Evolutionary conservation across 2,113 vertebrate species (phyloP).

Genomic region (Peromyscus californicus): DNA sequence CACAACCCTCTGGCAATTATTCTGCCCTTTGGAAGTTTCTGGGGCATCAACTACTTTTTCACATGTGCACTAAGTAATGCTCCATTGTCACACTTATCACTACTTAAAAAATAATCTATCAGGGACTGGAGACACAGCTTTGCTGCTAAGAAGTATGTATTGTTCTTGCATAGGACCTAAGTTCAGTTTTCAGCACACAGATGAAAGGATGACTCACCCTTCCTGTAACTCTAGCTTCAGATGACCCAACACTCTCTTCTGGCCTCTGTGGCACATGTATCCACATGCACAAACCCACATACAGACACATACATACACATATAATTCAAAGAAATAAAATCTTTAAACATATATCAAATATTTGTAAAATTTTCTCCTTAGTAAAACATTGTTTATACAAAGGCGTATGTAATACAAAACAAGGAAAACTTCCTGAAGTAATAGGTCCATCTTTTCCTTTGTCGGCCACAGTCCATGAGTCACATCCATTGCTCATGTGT

Average conservation of each 20-base stretch:
- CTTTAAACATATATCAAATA: neutral
- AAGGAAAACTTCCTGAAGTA: neutral
- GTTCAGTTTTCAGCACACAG: neutral
- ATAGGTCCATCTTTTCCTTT: constrained; percentile 52
- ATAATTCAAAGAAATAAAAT: neutral
- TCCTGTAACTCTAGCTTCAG: neutral
- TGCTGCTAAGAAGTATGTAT: neutral
- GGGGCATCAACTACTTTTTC: neutral
- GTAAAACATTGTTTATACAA: neutral
- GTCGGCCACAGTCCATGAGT: neutral
- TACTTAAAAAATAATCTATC: neutral
- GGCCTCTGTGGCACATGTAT: neutral
- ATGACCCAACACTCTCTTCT: too few species aligned
- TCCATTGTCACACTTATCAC: neutral
- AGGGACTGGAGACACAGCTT: neutral
- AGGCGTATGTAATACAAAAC: neutral
- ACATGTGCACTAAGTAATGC: neutral
- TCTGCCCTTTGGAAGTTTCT: neutral
- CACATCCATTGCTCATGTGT: neutral
- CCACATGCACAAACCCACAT: neutral
- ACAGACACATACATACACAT: neutral
- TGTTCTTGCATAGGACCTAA: neutral
- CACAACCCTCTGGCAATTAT: neutral
- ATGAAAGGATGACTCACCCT: neutral
- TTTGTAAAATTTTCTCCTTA: neutral